Conservation (phyloP, 2,113 vertebrate genomes). For the Porphyrio hochstetteri region DNA sequence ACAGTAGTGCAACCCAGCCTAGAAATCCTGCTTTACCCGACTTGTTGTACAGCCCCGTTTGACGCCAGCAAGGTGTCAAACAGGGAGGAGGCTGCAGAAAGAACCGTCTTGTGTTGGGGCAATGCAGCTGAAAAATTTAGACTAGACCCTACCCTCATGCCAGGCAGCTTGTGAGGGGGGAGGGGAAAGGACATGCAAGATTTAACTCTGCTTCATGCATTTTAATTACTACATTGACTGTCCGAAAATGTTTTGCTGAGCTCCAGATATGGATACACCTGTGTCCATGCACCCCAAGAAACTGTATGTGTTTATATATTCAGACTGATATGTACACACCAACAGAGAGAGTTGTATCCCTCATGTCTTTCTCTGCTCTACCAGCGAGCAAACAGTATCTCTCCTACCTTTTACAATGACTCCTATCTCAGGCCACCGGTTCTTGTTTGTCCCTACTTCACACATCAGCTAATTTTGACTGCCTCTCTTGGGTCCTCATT, state of each 20-base stretch:
- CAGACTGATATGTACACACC: neutral
- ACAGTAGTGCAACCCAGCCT: neutral
- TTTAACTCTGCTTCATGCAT: slow-evolving; percentile 20
- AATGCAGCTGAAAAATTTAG: neutral
- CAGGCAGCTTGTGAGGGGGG: neutral
- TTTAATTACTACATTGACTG: slow-evolving; percentile 10
- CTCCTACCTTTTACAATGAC: neutral
- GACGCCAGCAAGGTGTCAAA: neutral
- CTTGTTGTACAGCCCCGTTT: neutral
- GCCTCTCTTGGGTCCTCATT: neutral
- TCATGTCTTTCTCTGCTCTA: neutral
- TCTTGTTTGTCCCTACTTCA: neutral
- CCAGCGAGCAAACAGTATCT: neutral
- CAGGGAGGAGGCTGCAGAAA: neutral
- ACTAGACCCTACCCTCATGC: neutral
- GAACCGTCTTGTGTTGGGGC: neutral
- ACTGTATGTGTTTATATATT: neutral
- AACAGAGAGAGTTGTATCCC: neutral
- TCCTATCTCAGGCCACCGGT: neutral
- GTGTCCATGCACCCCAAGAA: neutral
- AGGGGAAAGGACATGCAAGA: neutral
- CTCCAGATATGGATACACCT: neutral
- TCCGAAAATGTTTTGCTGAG: neutral
- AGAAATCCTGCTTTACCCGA: neutral
- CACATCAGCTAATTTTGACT: neutral